Base-by-base conservation (phyloP, 2,113 vertebrate genomes). In the Syngnathus floridae region DNA sequence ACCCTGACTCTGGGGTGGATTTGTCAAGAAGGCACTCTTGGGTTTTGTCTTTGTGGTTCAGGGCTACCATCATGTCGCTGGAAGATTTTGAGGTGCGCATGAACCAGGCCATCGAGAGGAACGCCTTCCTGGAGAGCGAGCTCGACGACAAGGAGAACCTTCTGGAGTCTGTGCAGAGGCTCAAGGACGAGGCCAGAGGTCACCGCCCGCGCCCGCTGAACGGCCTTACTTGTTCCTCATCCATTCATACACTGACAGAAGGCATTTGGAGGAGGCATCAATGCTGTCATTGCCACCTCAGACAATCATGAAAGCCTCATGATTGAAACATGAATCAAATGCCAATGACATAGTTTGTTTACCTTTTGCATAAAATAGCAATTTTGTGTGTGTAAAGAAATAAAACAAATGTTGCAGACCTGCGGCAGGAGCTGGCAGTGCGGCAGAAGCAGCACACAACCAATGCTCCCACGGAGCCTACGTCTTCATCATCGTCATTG, bases 171-270 rank as follows among this genome's bases (percentile, higher is more conserved):
- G 97, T 98, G 22, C 97, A 99, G 88, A 91, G 97, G 67, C 88
- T 99, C 83, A 99, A 99, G 87, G 97, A 99, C 66, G 97, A 99
- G 88, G 97, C 97, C 3, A 92, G 97, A 93, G 97, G 96, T 99
- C 41, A n/a, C 26, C 1, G 2, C 56, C 9, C 13, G 59, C 7
- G 62, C 9, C 9, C 6, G 1, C 38, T 6, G 6, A 1, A 9
- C 38, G 5, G 5, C 9, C 9, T 38, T 7, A 7, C 9, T 38
- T 38, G 11, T 45, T 13, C 13, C 13, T 45, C 43, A 13, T 13
- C 40, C 52, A 49, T n/a, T 49, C 48, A n/a, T 49, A n/a, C 17
- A 49, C n/a, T 9, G 48, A 7, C 48, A 19, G 17, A 7, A n/a
- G 48, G 17, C 48, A 49, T n/a, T 49, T 19, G 19, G 19, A 19